phyloP scores from a whole-genome alignment of 2,113 vertebrate genomes.

The Ptilorrhoa leucosticta region DNA sequence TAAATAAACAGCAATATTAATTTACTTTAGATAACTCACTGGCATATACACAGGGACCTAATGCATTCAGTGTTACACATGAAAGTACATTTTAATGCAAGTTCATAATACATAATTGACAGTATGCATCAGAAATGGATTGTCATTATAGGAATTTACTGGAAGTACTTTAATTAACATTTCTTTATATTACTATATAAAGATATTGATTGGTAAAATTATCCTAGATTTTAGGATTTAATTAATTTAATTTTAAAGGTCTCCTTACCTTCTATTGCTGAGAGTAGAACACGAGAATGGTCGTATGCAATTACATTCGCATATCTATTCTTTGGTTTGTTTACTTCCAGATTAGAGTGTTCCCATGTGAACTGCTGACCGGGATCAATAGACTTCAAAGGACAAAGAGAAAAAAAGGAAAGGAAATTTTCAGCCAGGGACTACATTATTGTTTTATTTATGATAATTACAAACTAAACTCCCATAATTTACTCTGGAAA shows the following conservation, averaged over 20 bases:
- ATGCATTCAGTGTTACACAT: neutral
- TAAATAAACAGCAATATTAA: neutral
- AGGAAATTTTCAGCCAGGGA: neutral
- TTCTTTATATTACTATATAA: neutral
- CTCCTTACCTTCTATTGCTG: conserved; percentile 92
- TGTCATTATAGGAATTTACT: neutral
- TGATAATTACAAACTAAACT: neutral
- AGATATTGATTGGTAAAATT: neutral
- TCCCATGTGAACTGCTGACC: conserved; percentile 99
- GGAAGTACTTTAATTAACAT: neutral
- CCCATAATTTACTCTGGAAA: neutral
- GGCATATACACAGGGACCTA: neutral
- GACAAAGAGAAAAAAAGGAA: conserved; percentile 33
- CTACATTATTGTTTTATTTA: neutral
- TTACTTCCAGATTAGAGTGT: conserved; percentile 97
- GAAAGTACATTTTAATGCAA: neutral
- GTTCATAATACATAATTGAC: neutral
- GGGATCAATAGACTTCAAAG: conserved; percentile 92
- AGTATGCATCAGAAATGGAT: neutral
- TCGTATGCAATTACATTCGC: conserved; percentile 98
- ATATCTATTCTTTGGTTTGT: conserved; percentile 99
- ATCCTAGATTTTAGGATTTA: neutral
- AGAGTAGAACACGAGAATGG: conserved; percentile 93
- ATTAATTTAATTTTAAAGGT: neutral
- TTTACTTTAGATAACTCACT: neutral